Evolutionary conservation across 1,140 invertebrate species (phyloP), one percentile per base, ranked within the genome.

Genomic region (Caenorhabditis remanei): DNA sequence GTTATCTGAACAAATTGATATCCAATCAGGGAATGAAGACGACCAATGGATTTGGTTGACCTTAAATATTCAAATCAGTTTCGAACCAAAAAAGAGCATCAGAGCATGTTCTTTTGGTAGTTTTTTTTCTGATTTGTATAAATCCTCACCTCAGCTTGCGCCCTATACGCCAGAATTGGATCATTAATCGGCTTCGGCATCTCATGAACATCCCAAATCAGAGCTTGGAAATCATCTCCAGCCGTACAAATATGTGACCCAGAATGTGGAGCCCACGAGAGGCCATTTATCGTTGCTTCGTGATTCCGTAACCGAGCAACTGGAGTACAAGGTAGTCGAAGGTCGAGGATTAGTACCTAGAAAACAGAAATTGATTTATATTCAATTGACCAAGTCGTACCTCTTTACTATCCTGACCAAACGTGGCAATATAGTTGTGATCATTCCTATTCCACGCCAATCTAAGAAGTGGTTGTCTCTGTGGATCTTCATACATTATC

Each of bases 1-100:
- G 94, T 97, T 96, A 93, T 98, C 99, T 93, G 99, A 99, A 94
- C 98, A 99, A 93, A 99, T 99, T 32, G 97, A 97, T 91, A 99
- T 99, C 98, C 98, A 99, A 93, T 99, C 98, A 5, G 98, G 98
- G 92, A 99, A 97, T 0, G 97, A 98, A n/a, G 97, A 97, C 5
- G 98, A 97, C 98, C 98, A 99, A 93, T 99, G 97, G 90, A 99
- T 99, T 94, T 99, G 97, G 94, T 99, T 99, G 88, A 99, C 97
- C 90, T 85, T 19, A 48, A 85, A 89, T 84, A 40, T 83, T 50
- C n/a, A 48, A 21, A 87, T 50, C 21, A n/a, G 16, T 9, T 24
- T n/a, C 24, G 46, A 32, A 32, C 32, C 32, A 32, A 32, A 32
- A 32, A 32, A 32, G 32, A 1, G 32, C 32, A 32, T 32, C 2